Evolutionary conservation across 2,113 vertebrate genomes (phyloP).

Genomic region (Pedetes capensis): DNA sequence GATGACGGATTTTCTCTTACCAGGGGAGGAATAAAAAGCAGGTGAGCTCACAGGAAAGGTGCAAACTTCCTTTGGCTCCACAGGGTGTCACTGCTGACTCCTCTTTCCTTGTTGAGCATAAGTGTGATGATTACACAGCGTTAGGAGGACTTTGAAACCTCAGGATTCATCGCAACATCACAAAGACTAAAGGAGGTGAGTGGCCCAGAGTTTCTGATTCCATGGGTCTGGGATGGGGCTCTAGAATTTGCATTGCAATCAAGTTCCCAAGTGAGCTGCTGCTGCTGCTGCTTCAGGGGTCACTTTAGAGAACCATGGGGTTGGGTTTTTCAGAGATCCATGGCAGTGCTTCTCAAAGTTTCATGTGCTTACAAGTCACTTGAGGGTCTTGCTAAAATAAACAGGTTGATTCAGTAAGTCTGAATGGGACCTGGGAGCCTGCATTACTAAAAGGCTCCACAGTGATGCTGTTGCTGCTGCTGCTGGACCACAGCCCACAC

Average conservation of each 20-base stretch:
- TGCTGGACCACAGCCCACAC: too few relatives aligned
- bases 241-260: background rate
- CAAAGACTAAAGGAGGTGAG: background rate
- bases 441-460: background rate
- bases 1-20: background rate
- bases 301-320: background rate
- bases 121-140: background rate
- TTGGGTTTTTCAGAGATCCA: background rate
- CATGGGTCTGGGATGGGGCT: background rate
- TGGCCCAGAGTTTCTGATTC: background rate
- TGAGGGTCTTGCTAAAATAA: background rate
- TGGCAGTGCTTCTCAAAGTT: background rate
- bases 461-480: background rate
- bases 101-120: background rate
- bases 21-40: background rate
- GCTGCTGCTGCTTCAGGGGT: background rate
- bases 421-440: too few relatives aligned
- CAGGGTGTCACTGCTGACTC: slow-evolving; percentile 36
- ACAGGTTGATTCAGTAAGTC: background rate
- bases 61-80: background rate
- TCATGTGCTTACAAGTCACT: background rate
- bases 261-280: background rate
- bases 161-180: background rate
- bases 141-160: background rate
- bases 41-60: background rate